Evolutionary conservation across 2,888 invertebrate species (phyloP).

Genomic region (Germaria angustata): DNA sequence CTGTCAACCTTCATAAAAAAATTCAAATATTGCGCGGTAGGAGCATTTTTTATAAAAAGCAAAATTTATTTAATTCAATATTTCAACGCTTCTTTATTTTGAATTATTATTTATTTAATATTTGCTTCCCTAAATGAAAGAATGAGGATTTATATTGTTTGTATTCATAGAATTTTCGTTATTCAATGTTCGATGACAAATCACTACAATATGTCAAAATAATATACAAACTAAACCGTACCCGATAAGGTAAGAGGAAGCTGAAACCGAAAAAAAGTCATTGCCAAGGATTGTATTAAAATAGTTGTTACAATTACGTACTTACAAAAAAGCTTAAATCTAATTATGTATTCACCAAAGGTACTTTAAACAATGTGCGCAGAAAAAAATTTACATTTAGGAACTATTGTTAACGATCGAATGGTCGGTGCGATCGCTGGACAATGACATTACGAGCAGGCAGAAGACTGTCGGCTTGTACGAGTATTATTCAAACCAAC

Average conservation of each 20-base stretch:
- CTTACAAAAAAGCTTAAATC: not conserved
- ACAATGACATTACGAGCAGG: slow-evolving; percentile 37
- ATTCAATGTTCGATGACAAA: not conserved
- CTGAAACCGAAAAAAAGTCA: slow-evolving; percentile 1
- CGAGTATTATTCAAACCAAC: not conserved
- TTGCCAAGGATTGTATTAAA: slow-evolving; percentile 38
- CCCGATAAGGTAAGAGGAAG: slow-evolving; percentile 19
- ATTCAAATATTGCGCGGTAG: too few relatives aligned
- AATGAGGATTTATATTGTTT: too few relatives aligned
- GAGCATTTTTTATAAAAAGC: too few relatives aligned
- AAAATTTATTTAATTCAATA: too few relatives aligned
- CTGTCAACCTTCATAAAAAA: too few relatives aligned
- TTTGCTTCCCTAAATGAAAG: too few relatives aligned
- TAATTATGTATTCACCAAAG: slow-evolving; percentile 49
- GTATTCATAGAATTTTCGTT: too few relatives aligned
- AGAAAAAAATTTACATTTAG: not conserved
- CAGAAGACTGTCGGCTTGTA: not conserved
- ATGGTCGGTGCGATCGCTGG: not conserved
- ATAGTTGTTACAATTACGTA: slow-evolving; percentile 40
- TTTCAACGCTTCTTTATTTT: too few relatives aligned
- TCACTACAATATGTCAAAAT: not conserved
- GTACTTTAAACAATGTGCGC: not conserved
- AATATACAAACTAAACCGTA: not conserved
- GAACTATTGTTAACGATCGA: not conserved
- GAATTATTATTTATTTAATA: too few relatives aligned